These are phyloP conservation scores for Hydrotaea diabolus DNA, from an alignment of 2,888 invertebrate species.

Conservation along the genomic window DNA sequence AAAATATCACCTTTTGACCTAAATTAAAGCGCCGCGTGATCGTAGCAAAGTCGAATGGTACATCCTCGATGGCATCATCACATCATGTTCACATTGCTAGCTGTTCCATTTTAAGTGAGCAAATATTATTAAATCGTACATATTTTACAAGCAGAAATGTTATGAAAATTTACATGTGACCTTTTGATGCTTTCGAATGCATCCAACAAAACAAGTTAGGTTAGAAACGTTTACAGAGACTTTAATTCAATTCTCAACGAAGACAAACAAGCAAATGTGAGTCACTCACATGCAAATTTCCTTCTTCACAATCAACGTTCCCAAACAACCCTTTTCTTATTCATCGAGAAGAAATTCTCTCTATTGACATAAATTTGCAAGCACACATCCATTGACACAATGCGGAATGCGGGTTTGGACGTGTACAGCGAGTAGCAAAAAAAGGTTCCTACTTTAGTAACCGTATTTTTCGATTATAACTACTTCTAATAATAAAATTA, in stretches of 20 bases:
- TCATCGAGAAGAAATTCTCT: conserved; percentile 44
- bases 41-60: too few relatives aligned
- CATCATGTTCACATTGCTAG: too few relatives aligned
- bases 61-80: too few relatives aligned
- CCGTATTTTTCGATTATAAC: too few relatives aligned
- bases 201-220: neutral
- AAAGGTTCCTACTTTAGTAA: neutral
- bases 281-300: conserved; percentile 35
- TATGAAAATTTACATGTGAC: too few relatives aligned
- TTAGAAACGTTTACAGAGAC: neutral
- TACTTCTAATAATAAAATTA: too few relatives aligned
- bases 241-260: conserved; percentile 29
- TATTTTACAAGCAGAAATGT: too few relatives aligned
- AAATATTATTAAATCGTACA: too few relatives aligned
- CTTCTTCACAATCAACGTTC: conserved; percentile 27
- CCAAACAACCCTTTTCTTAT: conserved; percentile 32
- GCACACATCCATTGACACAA: neutral
- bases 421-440: neutral
- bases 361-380: conserved; percentile 57
- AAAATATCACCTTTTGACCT: too few relatives aligned
- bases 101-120: too few relatives aligned
- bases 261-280: conserved; percentile 20
- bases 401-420: neutral
- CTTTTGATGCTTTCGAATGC: neutral
- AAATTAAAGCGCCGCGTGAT: too few relatives aligned